Base-by-base conservation (phyloP, 2,113 vertebrate species). In the Clarias batrachus region DNA sequence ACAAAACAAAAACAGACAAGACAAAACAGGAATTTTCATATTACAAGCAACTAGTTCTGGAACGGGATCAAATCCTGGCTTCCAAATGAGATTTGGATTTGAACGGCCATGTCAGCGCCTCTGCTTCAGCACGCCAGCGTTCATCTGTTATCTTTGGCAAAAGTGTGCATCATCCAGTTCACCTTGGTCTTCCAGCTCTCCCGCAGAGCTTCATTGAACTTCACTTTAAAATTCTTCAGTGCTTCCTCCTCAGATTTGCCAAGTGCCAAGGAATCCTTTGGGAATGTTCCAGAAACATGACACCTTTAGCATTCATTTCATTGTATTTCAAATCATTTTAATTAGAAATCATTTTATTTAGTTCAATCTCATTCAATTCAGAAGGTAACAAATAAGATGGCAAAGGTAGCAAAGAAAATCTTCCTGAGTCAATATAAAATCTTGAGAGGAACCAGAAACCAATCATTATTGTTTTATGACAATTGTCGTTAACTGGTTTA, bases 121-220 rank as follows among this genome's bases (percentile, higher is more conserved):
- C 78, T 82, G 62, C 63, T 85, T 60, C 88, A 86, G 83, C 85
- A 85, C 81, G 84, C 65, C 93, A n/a, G 25, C 21, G n/a, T 87
- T 7, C 96, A 97, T 87, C 98, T 93, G 91, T 99, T 99, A 25
- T 99, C 98, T 93, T 99, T 99, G 94, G 97, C 96, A 30, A 99
- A 94, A 0, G 97, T 97, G 93, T 99, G 98, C 85, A 98, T 97
- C 96, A 99, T 95, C 98, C 98, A 99, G 94, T 99, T 99, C 92
- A 99, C 97, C 93, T 99, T 99, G 92, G 97, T 99, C 92, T 99
- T 99, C 98, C 98, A 99, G 94, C 98, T 99, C 89, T 99, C 98
- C 60, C 97, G 89, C 14, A 99, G 94, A 84, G 98, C 98, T 92
- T 99, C 98, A 0, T 99, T 99, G 80, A 99, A 99, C 92, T 99